Evolutionary conservation across 2,888 invertebrate genomes (phyloP), one percentile per base, ranked within the genome.

Genomic region (Eledona agricola): DNA sequence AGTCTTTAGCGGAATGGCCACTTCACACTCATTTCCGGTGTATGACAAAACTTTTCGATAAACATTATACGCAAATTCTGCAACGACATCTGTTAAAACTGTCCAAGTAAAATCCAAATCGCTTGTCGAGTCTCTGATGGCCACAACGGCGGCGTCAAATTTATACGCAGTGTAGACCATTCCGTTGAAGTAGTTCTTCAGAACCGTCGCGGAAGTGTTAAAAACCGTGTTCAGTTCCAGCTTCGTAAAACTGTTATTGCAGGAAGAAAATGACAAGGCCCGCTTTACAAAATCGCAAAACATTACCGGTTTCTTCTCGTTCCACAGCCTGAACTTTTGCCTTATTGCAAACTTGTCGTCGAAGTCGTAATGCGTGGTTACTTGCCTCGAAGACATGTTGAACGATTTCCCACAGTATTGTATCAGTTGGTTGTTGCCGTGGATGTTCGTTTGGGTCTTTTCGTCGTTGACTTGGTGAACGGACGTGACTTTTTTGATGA

Each of bases 271-370:
- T 23, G 26, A 29, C 29, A 65, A 34, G 5, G 56, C 34, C 17
- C 46, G 42, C 22, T 29, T 42, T 4, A 60, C 23, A 7, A 57
- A 49, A 4, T 28, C 12, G 10, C 20, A 12, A 34, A 46, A 56
- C 4, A 38, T 28, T 4, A 55, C 51, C 9, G 45, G 52, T 2
- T 15, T 32, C 15, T 51, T 25, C 23, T 50, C 23, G 29, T 60
- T 62, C 62, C 60, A 64, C 50, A 64, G 55, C 42, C 58, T 63
- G 29, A 63, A 65, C 52, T 57, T 58, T 46, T 62, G 35, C 16
- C 59, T 38, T 10, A 63, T 49, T 5, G 42, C 35, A 9, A 45
- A 29, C 2, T 22, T 25, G 1, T 38, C 19, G 7, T 46, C 29
- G 20, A 55, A 56, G 20, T 54, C 47, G 28, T 57, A 61, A 15